Base-by-base conservation (phyloP, 2,888 invertebrate genomes). In the Stenotaenia linearis region DNA sequence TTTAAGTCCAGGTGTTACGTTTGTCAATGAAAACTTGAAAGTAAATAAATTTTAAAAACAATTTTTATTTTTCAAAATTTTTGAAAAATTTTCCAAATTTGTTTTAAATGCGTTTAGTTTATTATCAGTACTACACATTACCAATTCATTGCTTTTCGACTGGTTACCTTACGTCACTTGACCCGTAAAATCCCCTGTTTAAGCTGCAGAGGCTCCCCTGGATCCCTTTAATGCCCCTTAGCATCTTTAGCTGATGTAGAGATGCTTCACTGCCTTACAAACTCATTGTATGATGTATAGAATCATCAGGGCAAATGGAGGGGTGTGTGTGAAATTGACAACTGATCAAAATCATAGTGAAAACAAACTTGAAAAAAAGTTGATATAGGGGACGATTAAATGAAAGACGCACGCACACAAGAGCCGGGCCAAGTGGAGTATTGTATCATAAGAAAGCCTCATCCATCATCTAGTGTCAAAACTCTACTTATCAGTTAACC, bases 291-390 rank as follows among this genome's bases (percentile, higher is more conserved):
- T 4, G 69, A 25, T 12, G 69, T 28, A 69, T 69, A 28, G 69
- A 69, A n/a, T 25, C 25, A 69, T 69, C 69, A 18, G 50, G 21
- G 50, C 50, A 69, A 69, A 69, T 69, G 69, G 69, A 69, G 69
- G 69, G 69, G 69, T 25, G 69, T 69, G 69, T 69, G 69, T 69
- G 69, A 69, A 69, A 69, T 69, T 69, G 69, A 69, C 69, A 69
- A 69, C 69, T 69, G 69, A 69, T 69, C 69, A 69, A 69, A 69
- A 69, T 69, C 69, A 69, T 12, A 69, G 28, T 69, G 69, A 69
- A 69, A 69, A 69, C 69, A 69, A 69, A 69, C 69, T 69, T 69
- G 69, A 69, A 69, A 69, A 56, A 69, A 69, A 69, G 28, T 69
- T 69, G 69, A 69, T 28, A 28, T 69, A 69, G 69, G 69, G 69